Conservation (phyloP, 2,113 vertebrate genomes). For the Heloderma charlesbogerti region DNA sequence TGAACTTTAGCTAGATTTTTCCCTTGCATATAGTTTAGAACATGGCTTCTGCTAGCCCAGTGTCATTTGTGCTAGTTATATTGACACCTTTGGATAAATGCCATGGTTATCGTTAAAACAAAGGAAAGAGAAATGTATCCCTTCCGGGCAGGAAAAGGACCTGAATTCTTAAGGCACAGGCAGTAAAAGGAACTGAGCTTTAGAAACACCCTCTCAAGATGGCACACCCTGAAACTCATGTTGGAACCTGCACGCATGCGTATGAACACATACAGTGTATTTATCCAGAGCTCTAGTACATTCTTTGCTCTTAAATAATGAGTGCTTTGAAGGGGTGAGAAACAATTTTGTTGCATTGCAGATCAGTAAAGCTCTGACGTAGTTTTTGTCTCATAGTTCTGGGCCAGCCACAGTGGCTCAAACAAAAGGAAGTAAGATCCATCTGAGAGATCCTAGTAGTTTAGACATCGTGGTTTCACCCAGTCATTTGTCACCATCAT, state of each 20-base stretch:
- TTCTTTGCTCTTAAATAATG: background rate
- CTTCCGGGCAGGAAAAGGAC: background rate
- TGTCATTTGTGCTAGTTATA: no score
- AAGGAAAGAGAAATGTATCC: background rate
- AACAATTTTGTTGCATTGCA: background rate
- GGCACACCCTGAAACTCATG: background rate
- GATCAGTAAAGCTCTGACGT: background rate
- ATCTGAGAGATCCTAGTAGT: background rate
- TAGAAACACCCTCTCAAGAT: background rate
- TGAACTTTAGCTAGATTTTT: no score
- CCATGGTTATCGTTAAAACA: no score
- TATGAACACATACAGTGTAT: background rate
- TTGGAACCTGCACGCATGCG: background rate
- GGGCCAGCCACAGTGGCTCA: background rate
- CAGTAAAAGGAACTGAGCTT: background rate
- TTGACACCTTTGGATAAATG: no score
- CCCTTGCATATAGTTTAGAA: no score
- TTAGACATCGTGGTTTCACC: background rate
- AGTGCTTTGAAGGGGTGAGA: background rate
- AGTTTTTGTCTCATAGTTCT: background rate
- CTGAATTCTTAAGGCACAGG: background rate
- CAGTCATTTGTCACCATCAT: background rate
- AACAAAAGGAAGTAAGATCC: background rate
- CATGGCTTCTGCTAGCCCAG: no score
- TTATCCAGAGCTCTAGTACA: background rate